These are phyloP conservation scores for Phylloscopus whistleri DNA, from an alignment of 2,113 vertebrate species.

Conservation along the genomic window DNA sequence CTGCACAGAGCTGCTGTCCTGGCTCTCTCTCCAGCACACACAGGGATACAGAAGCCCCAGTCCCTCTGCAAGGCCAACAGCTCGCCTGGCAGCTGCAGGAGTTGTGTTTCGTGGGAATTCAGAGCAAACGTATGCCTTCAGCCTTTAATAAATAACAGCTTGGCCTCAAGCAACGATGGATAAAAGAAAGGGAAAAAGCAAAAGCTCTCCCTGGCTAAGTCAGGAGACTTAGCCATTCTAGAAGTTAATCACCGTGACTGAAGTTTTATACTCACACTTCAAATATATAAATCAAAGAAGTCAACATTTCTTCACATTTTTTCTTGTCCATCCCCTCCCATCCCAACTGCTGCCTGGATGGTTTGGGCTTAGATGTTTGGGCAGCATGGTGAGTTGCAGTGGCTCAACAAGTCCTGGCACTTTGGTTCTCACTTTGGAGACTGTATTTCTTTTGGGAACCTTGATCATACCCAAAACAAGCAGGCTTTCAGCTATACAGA, in stretches of 20 bases:
- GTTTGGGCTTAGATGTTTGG: not conserved
- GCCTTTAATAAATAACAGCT: not conserved
- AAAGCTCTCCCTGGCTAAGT: not conserved
- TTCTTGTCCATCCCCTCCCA: not conserved
- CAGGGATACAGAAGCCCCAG: not conserved
- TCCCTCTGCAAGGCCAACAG: not conserved
- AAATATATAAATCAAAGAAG: not conserved
- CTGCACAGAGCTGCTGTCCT: fast-evolving
- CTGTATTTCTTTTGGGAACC: not conserved
- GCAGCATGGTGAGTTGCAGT: not conserved
- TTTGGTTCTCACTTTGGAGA: not conserved
- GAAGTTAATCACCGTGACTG: constrained; percentile 27
- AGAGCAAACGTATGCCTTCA: not conserved
- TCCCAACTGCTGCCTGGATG: not conserved
- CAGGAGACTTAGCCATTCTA: not conserved
- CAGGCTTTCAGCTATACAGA: not conserved
- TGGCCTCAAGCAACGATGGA: constrained; percentile 44
- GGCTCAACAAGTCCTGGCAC: not conserved
- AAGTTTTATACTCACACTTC: not conserved
- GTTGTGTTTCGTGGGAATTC: not conserved
- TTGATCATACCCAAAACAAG: not conserved
- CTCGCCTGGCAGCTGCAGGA: not conserved
- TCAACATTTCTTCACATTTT: not conserved
- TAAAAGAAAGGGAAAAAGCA: not conserved
- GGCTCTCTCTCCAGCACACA: fast-evolving